Conservation (phyloP, 2,797 vertebrate genomes). For the Falco novaeseelandiae region DNA sequence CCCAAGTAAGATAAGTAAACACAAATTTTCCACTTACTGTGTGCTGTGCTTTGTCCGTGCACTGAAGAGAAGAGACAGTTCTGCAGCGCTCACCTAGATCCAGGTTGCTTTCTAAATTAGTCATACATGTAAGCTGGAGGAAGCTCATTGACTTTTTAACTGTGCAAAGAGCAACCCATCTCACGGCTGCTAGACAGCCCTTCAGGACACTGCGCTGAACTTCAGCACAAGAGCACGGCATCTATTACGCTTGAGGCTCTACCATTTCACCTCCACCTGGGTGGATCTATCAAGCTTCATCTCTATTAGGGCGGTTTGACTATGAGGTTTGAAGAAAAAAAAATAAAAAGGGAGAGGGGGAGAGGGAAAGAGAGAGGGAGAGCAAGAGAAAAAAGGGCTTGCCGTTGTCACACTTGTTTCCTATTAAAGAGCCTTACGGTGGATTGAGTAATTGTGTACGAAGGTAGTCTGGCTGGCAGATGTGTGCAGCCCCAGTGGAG, state of each 20-base stretch:
- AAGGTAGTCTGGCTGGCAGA: constrained; percentile 85
- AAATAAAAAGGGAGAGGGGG: background rate
- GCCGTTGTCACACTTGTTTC: constrained; percentile 83
- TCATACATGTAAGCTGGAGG: constrained; percentile 49
- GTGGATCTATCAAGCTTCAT: constrained; percentile 81
- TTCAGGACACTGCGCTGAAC: constrained; percentile 72
- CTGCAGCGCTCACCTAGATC: constrained; percentile 65
- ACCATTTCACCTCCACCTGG: constrained; percentile 82
- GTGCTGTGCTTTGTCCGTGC: constrained; percentile 64
- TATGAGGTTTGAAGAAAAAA: constrained; percentile 66
- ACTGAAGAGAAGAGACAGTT: constrained; percentile 41
- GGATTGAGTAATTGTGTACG: constrained; percentile 84
- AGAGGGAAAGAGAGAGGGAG: background rate
- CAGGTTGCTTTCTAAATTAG: constrained; percentile 74
- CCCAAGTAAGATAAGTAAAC: constrained; percentile 70
- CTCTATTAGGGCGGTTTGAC: constrained; percentile 75
- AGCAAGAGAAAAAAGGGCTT: constrained; percentile 39
- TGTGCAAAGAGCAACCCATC: constrained; percentile 61
- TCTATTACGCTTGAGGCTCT: constrained; percentile 72
- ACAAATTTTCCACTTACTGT: constrained; percentile 76
- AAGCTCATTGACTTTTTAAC: constrained; percentile 66
- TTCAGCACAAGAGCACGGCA: constrained; percentile 73
- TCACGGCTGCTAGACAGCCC: constrained; percentile 63
- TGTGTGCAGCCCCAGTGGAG: constrained; percentile 81
- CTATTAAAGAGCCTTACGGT: constrained; percentile 82